These are phyloP conservation scores for Anastatus disparis DNA, from an alignment of 1,140 invertebrate genomes.

Conservation along the genomic window DNA sequence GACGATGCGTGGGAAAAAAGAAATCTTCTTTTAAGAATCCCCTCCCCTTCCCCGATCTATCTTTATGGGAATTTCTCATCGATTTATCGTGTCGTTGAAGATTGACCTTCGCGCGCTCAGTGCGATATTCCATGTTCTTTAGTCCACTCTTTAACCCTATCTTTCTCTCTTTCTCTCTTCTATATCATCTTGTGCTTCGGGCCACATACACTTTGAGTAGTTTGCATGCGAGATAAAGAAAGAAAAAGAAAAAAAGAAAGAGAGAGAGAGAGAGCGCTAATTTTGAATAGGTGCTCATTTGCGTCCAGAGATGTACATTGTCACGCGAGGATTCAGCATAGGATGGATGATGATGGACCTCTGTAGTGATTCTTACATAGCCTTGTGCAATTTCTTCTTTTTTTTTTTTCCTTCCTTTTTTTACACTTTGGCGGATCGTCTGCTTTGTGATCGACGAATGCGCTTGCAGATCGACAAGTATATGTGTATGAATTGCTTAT, in stretches of 20 bases:
- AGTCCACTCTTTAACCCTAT: not conserved
- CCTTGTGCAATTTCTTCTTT: no score
- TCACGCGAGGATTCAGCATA: no score
- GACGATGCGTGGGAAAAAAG: constrained; percentile 39
- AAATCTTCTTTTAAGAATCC: no score
- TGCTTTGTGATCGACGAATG: no score
- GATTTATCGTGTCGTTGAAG: constrained; percentile 31
- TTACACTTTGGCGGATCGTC: no score
- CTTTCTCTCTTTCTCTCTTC: constrained; percentile 10
- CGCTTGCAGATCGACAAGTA: no score
- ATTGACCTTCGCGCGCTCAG: constrained; percentile 43
- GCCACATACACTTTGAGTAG: not conserved
- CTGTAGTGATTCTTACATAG: no score
- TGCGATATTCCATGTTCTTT: not conserved
- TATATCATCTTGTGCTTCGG: constrained; percentile 19
- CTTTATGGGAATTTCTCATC: constrained; percentile 35
- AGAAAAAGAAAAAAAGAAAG: not conserved
- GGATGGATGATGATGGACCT: no score
- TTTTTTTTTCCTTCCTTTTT: no score
- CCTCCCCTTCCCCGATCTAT: constrained; percentile 17
- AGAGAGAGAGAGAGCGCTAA: constrained; percentile 21
- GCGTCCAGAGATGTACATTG: constrained; percentile 4
- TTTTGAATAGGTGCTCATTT: constrained; percentile 42
- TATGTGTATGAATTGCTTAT: no score
- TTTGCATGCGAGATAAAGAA: not conserved